Conservation (phyloP, 2,113 vertebrate genomes). For the Hirundichthys speculiger region DNA sequence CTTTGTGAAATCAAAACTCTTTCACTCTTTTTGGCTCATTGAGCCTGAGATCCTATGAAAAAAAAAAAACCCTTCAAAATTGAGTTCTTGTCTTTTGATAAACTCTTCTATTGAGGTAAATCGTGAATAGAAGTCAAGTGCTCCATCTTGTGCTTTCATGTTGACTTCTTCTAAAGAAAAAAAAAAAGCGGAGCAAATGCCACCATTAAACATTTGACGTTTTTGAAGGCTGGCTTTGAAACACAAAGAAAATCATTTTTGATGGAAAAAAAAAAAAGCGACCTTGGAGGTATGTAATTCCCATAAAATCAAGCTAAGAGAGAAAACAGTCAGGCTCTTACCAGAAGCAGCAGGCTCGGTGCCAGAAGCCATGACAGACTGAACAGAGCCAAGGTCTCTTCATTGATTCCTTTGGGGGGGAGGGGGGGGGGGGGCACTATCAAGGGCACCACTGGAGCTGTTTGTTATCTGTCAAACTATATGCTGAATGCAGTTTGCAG, state of each 20-base stretch:
- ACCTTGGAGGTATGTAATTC: constrained; percentile 5
- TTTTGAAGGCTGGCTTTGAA: constrained; percentile 15
- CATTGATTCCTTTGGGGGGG: constrained; percentile 60
- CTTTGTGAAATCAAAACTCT: no score
- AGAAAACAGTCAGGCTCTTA: constrained; percentile 24
- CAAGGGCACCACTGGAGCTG: constrained; percentile 53
- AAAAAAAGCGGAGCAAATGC: background rate
- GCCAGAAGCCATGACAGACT: constrained; percentile 49
- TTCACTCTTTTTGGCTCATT: no score
- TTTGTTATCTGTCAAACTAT: constrained; percentile 60
- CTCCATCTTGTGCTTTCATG: constrained; percentile 19
- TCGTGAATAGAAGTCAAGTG: constrained; percentile 11
- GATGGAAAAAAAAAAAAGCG: background rate
- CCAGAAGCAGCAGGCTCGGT: constrained; percentile 36
- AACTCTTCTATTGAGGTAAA: constrained; percentile 18
- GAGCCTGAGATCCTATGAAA: no score
- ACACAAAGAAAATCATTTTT: background rate
- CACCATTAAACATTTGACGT: constrained; percentile 24
- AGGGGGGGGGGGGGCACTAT: constrained; percentile 38
- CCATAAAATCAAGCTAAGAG: constrained; percentile 25
- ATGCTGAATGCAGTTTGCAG: constrained; percentile 43
- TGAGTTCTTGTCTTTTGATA: constrained; percentile 10
- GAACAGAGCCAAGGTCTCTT: constrained; percentile 53
- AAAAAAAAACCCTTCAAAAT: no score
- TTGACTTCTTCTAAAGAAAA: background rate